These are phyloP conservation scores for Drepana falcataria DNA, from an alignment of 2,888 invertebrate species.

Conservation along the genomic window DNA sequence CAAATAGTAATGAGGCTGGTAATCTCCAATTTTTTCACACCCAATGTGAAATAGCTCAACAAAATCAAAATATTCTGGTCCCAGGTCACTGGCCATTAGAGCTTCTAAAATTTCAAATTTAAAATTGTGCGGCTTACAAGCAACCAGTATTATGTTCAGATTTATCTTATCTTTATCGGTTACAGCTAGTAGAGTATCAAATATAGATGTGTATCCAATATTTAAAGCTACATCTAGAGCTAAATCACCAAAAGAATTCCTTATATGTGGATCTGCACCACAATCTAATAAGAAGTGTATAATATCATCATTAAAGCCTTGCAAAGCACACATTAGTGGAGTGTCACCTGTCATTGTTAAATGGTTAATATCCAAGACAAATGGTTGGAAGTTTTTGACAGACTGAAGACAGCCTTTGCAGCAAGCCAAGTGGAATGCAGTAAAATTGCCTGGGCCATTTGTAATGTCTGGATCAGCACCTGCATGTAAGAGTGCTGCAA, in stretches of 20 bases:
- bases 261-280: slow-evolving; percentile 60
- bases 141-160: slow-evolving; percentile 49
- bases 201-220: slow-evolving; percentile 43
- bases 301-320: slow-evolving; percentile 45
- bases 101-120: slow-evolving; percentile 58
- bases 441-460: slow-evolving; percentile 50
- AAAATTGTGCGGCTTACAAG: slow-evolving; percentile 67
- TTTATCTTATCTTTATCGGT: slow-evolving; percentile 47
- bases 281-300: slow-evolving; percentile 53
- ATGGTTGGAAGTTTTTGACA: slow-evolving; percentile 48
- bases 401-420: slow-evolving; percentile 52
- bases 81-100: slow-evolving; percentile 55
- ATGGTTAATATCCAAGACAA: slow-evolving; percentile 56
- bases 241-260: slow-evolving; percentile 44
- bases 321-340: slow-evolving; percentile 54
- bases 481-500: slow-evolving; percentile 53
- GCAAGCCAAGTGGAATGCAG: slow-evolving; percentile 68
- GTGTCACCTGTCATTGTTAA: slow-evolving; percentile 49
- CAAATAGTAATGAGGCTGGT: slow-evolving; percentile 39
- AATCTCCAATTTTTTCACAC: slow-evolving; percentile 41
- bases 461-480: slow-evolving; percentile 60
- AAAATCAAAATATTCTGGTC: slow-evolving; percentile 60
- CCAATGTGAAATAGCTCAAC: slow-evolving; percentile 44
- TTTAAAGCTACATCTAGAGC: slow-evolving; percentile 57
- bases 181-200: slow-evolving; percentile 45